phyloP scores from a whole-genome alignment of 2,797 vertebrate genomes.

The Ambastaia sidthimunki region DNA sequence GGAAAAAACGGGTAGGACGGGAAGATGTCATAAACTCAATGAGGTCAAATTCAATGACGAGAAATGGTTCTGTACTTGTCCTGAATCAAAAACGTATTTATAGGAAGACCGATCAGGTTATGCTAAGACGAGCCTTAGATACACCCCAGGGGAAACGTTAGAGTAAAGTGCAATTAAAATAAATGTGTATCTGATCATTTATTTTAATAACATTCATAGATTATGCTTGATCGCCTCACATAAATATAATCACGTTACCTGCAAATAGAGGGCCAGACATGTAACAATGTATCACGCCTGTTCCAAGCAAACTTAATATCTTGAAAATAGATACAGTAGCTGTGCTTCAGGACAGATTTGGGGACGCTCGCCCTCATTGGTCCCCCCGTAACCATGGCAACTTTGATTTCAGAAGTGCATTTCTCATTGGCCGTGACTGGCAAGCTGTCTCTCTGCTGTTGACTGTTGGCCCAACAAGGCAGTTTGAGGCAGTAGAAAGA shows the following conservation, averaged over 20 bases:
- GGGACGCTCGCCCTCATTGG: slow-evolving; percentile 41
- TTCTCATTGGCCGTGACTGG: slow-evolving; percentile 46
- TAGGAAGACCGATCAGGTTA: slow-evolving; percentile 65
- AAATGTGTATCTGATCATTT: slow-evolving; percentile 76
- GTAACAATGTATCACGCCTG: slow-evolving; percentile 51
- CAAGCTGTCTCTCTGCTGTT: slow-evolving; percentile 55
- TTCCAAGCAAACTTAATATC: slow-evolving; percentile 47
- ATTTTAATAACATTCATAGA: slow-evolving; percentile 70
- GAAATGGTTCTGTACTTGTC: neutral
- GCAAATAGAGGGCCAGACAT: slow-evolving; percentile 66
- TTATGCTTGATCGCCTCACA: slow-evolving; percentile 73
- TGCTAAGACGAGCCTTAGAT: slow-evolving; percentile 51
- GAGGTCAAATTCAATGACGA: neutral
- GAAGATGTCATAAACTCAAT: neutral
- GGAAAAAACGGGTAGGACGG: neutral
- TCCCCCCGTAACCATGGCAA: slow-evolving; percentile 32
- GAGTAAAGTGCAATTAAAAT: slow-evolving; percentile 74
- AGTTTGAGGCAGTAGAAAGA: slow-evolving; percentile 47
- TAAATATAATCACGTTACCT: slow-evolving; percentile 68
- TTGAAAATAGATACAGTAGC: slow-evolving; percentile 50
- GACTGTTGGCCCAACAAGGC: slow-evolving; percentile 60
- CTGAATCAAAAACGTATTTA: slow-evolving; percentile 57
- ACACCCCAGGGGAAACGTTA: slow-evolving; percentile 53
- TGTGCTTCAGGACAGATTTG: slow-evolving; percentile 50
- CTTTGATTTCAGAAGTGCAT: slow-evolving; percentile 37